Conservation (phyloP, 2,888 invertebrate species). For the Globia sparganii region DNA sequence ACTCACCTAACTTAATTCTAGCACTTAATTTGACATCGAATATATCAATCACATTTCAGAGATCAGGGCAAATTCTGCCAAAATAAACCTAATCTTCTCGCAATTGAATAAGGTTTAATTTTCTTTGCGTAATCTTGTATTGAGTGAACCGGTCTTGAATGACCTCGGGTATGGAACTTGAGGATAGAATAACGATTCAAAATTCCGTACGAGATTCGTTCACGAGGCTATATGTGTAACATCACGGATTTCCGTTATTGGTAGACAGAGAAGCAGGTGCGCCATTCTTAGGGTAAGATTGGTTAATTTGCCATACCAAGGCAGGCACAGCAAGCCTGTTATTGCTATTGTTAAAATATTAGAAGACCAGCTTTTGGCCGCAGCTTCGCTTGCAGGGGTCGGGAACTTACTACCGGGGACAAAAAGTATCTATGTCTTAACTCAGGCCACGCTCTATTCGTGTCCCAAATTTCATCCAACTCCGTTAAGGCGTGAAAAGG, state of each 20-base stretch:
- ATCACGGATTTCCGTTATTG: constrained; percentile 63
- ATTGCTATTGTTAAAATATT: not conserved
- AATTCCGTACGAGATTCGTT: constrained; percentile 65
- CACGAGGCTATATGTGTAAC: constrained; percentile 55
- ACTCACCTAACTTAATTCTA: constrained; percentile 50
- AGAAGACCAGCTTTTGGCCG: not conserved
- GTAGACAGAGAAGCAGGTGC: constrained; percentile 38
- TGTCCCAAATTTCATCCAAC: no score
- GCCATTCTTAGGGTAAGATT: constrained; percentile 18
- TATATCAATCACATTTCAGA: constrained; percentile 68
- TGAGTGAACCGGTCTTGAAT: constrained; percentile 61
- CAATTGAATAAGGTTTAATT: constrained; percentile 48
- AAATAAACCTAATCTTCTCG: constrained; percentile 49
- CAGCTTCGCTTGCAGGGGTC: no score
- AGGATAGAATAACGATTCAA: constrained; percentile 66
- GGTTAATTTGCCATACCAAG: not conserved
- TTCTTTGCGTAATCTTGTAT: constrained; percentile 31
- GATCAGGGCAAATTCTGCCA: constrained; percentile 40
- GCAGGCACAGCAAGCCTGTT: not conserved
- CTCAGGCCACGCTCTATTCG: no score
- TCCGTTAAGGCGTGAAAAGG: no score
- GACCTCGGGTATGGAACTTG: constrained; percentile 66
- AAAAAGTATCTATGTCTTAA: no score
- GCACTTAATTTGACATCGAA: constrained; percentile 70
- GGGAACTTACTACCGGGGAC: no score